Conservation (phyloP, 2,797 vertebrate species). For the Pyrocephalus nanus region DNA sequence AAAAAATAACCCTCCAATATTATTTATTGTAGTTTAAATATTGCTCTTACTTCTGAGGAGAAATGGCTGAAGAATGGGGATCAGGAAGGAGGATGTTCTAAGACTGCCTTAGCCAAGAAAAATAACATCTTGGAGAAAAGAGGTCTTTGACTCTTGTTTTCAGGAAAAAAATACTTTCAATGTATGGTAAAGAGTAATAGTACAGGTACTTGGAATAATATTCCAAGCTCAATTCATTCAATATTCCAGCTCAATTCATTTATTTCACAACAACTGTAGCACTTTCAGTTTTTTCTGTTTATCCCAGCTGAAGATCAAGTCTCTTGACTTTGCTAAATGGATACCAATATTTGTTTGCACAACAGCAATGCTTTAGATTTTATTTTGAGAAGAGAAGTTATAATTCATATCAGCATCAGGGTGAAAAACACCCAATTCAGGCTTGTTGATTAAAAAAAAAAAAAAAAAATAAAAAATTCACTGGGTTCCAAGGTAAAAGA, state of each 20-base stretch:
- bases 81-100: neutral
- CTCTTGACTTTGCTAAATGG: neutral
- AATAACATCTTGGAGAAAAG: neutral
- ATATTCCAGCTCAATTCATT: neutral
- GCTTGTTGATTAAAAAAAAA: neutral
- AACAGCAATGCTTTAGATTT: neutral
- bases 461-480: neutral
- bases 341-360: neutral
- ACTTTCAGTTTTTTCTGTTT: neutral
- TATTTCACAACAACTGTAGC: neutral
- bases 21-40: neutral
- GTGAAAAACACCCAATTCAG: neutral
- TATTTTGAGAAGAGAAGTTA: neutral
- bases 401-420: neutral
- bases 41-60: neutral
- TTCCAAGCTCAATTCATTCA: no score
- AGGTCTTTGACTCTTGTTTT: neutral
- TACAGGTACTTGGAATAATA: neutral
- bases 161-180: neutral
- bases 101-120: neutral
- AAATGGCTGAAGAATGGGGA: neutral
- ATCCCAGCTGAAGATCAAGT: neutral
- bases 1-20: accelerated
- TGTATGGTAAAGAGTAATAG: neutral
- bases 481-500: neutral